Evolutionary conservation across 2,113 vertebrate species (phyloP), one percentile per base, ranked within the genome.

Genomic region (Gracilinanus agilis): DNA sequence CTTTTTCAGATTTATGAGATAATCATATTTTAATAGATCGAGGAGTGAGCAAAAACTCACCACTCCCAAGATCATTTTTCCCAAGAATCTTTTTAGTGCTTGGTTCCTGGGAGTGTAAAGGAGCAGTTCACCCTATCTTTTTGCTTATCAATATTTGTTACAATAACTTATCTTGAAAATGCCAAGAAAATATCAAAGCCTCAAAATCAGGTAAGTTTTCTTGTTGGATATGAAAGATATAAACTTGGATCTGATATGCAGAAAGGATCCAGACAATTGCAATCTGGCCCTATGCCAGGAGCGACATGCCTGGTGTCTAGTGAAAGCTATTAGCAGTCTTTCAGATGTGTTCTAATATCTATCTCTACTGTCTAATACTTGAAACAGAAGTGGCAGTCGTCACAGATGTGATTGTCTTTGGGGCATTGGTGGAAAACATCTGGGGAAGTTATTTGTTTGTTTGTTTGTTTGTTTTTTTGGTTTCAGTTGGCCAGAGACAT

Each of bases 281-380:
- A 0, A 55, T 90, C 94, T 95, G 96, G 95, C 95, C 54, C 27
- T 25, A 0, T 49, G 95, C 96, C 96, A 95, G 90, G 93, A 58
- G 23, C 55, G 91, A 94, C 94, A 95, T 19, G 10, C 90, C 93
- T 58, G 93, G 53, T 55, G 6, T 93, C 0, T 0, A 92, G 13
- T 92, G 89, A 98, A 96, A 90, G 92, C 49, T 40, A 92, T 67
- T 67, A 55, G 91, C 53, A 58, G 94, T 55, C 93, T 98, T 96
- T 96, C 90, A 95, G 91, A 93, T 75, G 40, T 56, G 89, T 67
- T 24, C 92, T 96, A 96, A 95, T 94, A 96, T 94, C 95, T 96
- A 97, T 93, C 94, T 97, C 95, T 96, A 94, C 97, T 93, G 96
- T 96, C 96, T 94, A 54, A 94, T 92, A 88, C 83, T 54, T 93